Percentiles rank a stretch among this genome's conserved stretches.
phyloP scores from a whole-genome alignment of 2,113 vertebrate genomes.

The Mungos mungo region DNA sequence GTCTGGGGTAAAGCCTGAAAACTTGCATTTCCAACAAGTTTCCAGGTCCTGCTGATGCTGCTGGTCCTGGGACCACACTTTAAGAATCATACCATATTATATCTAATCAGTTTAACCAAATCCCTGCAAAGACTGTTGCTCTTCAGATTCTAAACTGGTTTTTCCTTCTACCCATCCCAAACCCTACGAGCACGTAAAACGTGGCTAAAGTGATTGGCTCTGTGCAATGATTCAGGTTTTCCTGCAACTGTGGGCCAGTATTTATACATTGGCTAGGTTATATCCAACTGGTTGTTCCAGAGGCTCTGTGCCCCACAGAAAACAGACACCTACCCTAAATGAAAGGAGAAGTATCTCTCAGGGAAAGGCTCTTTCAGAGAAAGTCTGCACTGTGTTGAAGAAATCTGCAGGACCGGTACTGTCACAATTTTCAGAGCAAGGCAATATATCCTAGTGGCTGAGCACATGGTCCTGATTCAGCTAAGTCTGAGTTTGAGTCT shows the following conservation, averaged over 20 bases:
- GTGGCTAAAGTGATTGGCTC: neutral
- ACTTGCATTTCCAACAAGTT: neutral
- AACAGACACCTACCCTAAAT: neutral
- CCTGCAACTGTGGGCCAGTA: neutral
- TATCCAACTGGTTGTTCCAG: neutral
- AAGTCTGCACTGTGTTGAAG: neutral
- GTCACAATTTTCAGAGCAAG: neutral
- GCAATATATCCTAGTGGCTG: neutral
- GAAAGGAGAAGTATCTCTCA: neutral
- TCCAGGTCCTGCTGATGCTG: neutral
- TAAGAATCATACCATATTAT: neutral
- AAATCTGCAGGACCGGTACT: neutral
- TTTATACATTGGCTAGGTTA: neutral
- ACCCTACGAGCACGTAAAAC: neutral
- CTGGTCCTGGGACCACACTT: neutral
- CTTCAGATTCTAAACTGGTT: neutral
- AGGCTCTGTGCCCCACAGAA: neutral
- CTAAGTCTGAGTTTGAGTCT: neutral
- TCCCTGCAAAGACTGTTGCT: neutral
- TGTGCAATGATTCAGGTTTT: conserved; percentile 18
- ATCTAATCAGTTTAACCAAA: neutral
- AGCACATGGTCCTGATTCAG: neutral
- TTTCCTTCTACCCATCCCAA: conserved; percentile 13
- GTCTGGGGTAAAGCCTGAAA: neutral
- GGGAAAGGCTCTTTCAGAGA: neutral